A percentile compares a stretch with the other conserved stretches of the same genome.
phyloP scores from a whole-genome alignment of 2,888 invertebrate genomes.

The Drosophila histrio region DNA sequence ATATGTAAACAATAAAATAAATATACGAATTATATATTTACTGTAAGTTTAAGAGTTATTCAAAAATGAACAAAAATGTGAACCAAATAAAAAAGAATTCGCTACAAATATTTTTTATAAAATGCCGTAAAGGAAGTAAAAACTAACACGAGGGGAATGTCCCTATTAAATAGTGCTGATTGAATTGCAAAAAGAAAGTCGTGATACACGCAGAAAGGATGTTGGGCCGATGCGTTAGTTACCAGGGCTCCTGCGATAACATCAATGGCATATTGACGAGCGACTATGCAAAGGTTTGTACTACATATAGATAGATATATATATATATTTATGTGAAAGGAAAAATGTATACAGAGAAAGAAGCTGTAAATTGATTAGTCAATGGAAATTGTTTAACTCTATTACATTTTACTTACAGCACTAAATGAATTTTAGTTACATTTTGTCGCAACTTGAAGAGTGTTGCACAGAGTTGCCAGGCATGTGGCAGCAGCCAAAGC shows the following conservation, averaged over 20 bases:
- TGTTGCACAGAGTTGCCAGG: constrained; percentile 3
- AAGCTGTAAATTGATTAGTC: constrained; percentile 55
- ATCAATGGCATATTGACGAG: constrained; percentile 85
- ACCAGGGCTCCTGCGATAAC: constrained; percentile 92
- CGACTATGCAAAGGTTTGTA: constrained; percentile 88
- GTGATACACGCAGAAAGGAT: constrained; percentile 58
- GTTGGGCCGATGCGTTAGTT: constrained; percentile 84
- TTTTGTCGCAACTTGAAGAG: constrained; percentile 12
- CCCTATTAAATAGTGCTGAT: background rate
- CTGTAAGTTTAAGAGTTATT: too few species aligned
- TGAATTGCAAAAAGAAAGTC: constrained; percentile 12
- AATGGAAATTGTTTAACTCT: constrained; percentile 54
- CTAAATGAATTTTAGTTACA: constrained; percentile 53
- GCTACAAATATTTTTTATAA: background rate
- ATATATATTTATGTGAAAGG: background rate
- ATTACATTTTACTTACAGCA: constrained; percentile 39
- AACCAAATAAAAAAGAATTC: background rate
- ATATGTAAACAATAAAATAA: background rate
- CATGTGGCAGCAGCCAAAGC: background rate
- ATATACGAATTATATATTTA: too few species aligned
- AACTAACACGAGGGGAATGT: background rate
- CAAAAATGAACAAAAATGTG: too few species aligned
- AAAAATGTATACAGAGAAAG: background rate
- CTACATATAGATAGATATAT: background rate
- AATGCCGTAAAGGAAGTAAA: background rate